Evolutionary conservation across 2,113 vertebrate species (phyloP).

Genomic region (Xyrauchen texanus): DNA sequence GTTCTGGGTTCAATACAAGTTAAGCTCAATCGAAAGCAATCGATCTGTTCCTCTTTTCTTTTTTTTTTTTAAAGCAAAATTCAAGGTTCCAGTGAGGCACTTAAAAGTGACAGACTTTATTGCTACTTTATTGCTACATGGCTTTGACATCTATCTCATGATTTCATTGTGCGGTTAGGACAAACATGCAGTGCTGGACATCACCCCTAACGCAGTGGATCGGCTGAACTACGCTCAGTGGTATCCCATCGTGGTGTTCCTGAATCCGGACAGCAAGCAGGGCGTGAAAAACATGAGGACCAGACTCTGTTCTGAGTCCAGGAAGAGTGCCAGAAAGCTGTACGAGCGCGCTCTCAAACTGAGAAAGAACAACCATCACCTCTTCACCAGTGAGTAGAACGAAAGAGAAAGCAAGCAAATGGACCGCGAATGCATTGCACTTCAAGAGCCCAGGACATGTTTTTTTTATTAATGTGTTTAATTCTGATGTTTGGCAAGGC

Average conservation of each 20-base stretch:
- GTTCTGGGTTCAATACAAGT: no score
- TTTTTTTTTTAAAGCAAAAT: no score
- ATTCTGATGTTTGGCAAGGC: background rate
- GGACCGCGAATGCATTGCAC: background rate
- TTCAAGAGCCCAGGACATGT: background rate
- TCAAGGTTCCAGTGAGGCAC: no score
- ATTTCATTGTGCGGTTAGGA: slow-evolving; percentile 73
- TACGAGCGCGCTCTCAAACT: slow-evolving; percentile 97
- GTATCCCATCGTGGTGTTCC: slow-evolving; percentile 98
- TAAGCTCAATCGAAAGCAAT: no score
- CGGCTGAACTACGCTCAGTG: slow-evolving; percentile 98
- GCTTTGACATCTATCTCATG: background rate
- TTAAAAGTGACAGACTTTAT: no score
- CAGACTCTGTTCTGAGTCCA: slow-evolving; percentile 91
- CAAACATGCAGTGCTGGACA: slow-evolving; percentile 96
- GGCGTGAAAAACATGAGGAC: slow-evolving; percentile 98
- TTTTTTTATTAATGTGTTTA: background rate
- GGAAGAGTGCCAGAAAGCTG: slow-evolving; percentile 95
- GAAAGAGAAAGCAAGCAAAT: background rate
- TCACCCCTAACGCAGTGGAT: slow-evolving; percentile 98
- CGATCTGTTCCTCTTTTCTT: no score
- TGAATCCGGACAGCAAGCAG: slow-evolving; percentile 97
- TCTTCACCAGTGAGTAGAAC: slow-evolving; percentile 91
- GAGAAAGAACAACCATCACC: slow-evolving; percentile 98
- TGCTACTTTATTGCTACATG: no score